Evolutionary conservation across 1,140 invertebrate species (phyloP).

Genomic region (Ladona fulva): DNA sequence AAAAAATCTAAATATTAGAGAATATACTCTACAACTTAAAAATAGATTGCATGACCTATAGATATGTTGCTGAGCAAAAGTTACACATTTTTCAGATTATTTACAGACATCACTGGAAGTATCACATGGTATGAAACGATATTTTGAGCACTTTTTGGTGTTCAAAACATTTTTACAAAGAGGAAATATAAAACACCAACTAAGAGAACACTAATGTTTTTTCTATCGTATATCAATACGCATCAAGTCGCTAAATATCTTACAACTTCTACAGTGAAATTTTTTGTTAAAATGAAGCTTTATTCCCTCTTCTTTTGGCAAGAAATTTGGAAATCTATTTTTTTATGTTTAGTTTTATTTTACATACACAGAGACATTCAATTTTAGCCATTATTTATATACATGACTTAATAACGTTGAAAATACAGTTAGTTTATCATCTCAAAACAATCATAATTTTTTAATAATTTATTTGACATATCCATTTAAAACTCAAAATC

Average conservation of each 20-base stretch:
- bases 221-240: not conserved
- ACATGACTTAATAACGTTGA: no score
- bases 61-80: not conserved
- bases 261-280: not conserved
- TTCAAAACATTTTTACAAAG: not conserved
- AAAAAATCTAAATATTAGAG: not conserved
- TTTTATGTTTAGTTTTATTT: no score
- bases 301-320: not conserved
- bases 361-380: no score
- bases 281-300: not conserved
- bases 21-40: conserved; percentile 4
- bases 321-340: no score
- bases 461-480: no score
- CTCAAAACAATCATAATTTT: no score
- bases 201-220: not conserved
- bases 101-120: not conserved
- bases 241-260: not conserved
- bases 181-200: not conserved
- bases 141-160: not conserved
- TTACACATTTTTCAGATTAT: not conserved
- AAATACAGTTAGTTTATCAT: no score
- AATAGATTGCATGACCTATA: not conserved
- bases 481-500: no score
- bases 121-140: not conserved
- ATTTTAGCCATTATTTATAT: no score